Percentiles rank a stretch among this genome's conserved stretches.
These are phyloP conservation scores for Mongoloraphidia duomilia DNA, from an alignment of 2,888 invertebrate species.

Conservation along the genomic window DNA sequence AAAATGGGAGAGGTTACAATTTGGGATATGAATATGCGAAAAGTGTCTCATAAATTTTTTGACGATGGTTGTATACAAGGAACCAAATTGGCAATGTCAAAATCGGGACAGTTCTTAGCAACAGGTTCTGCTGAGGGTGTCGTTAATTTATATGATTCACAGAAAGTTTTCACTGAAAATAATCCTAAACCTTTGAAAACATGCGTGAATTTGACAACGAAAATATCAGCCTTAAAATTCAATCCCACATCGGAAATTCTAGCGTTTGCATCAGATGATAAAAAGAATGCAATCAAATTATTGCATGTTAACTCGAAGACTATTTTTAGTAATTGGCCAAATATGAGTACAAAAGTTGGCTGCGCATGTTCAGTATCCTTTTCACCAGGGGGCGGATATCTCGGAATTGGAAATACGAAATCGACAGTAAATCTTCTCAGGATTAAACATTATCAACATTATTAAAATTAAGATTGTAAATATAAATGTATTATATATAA, in stretches of 20 bases:
- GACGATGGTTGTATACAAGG: constrained; percentile 83
- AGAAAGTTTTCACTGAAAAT: constrained; percentile 35
- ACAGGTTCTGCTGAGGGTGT: constrained; percentile 82
- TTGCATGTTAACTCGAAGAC: constrained; percentile 71
- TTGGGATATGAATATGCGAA: constrained; percentile 60
- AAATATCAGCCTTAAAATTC: constrained; percentile 57
- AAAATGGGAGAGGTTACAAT: constrained; percentile 59
- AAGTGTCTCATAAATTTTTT: constrained; percentile 57
- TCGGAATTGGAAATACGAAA: constrained; percentile 60
- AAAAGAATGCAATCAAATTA: constrained; percentile 62
- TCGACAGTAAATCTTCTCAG: constrained; percentile 63
- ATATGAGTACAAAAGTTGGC: constrained; percentile 35
- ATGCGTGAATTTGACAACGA: constrained; percentile 67
- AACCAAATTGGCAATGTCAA: constrained; percentile 51
- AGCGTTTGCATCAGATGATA: constrained; percentile 53
- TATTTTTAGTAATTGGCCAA: constrained; percentile 73
- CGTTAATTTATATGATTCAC: constrained; percentile 75
- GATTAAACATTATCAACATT: constrained; percentile 61
- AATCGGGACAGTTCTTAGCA: constrained; percentile 64
- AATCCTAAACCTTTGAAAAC: constrained; percentile 55
- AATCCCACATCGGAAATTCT: constrained; percentile 76
- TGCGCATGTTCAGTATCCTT: constrained; percentile 49
- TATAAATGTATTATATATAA: too few species aligned
- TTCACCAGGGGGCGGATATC: constrained; percentile 74
- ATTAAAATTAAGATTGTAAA: constrained; percentile 31